Evolutionary conservation across 2,797 vertebrate species (phyloP), one percentile per base, ranked within the genome.

Genomic region (Mareca strepera): DNA sequence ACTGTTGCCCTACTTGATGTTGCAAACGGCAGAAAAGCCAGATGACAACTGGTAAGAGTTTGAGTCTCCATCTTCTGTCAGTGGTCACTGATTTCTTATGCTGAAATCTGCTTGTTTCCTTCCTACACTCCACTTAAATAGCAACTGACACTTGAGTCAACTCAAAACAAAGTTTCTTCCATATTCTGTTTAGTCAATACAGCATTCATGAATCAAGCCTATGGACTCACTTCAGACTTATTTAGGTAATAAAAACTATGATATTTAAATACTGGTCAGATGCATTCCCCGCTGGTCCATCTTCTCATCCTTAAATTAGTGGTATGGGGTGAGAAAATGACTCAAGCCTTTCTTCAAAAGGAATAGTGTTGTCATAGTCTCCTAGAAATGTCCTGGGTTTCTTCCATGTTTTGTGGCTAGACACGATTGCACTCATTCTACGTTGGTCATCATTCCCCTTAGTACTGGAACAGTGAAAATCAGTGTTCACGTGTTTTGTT

Each of bases 201-300:
- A 96, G 84, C 59, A 66, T 96, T 97, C 94, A 91, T 96, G 95
- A 96, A 96, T 94, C 93, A 92, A 97, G 80, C 93, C 91, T 94
- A 17, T 63, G 59, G 90, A 86, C 77, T 94, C 75, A 72, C 80
- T 92, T 95, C 56, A 64, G 41, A 72, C 41, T 80, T 88, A 74
- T 5, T 88, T 94, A 93, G 79, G 62, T 70, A 96, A 91, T 92
- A 78, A 68, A 75, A 50, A 93, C 88, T 72, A 56, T 86, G 25
- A 4, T 88, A 80, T 69, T 92, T 95, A 83, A 93, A 55, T 77
- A 72, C n/a, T 72, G 63, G 70, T 75, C 93, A 82, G 12, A 63
- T 95, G 25, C 55, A 67, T 80, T 82, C 82, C 44, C 23, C 35
- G 4, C 52, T 70, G 75, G 43, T 69, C 70, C 16, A 28, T 92